Percentiles rank a stretch among this genome's conserved stretches.
These are phyloP conservation scores for Euspilapteryx auroguttella DNA, from an alignment of 2,888 invertebrate species.

Conservation along the genomic window DNA sequence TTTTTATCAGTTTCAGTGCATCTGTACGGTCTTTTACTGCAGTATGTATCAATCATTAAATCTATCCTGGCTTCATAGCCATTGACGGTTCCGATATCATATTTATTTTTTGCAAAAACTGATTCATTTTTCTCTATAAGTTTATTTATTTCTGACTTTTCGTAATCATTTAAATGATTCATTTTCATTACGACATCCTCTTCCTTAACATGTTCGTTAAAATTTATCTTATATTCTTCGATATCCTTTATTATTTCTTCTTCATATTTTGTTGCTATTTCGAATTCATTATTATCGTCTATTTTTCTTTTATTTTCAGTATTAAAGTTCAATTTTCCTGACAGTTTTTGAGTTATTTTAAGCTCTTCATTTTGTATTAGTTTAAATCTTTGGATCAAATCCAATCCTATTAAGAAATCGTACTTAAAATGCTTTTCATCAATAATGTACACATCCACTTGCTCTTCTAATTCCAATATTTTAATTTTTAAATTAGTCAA, in stretches of 20 bases:
- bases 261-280: not conserved
- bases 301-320: slow-evolving; percentile 1
- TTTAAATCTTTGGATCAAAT: slow-evolving; percentile 7
- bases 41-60: slow-evolving; percentile 1
- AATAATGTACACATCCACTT: slow-evolving; percentile 7
- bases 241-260: not conserved
- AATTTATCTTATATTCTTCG: slow-evolving; percentile 2
- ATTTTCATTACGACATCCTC: slow-evolving; percentile 1
- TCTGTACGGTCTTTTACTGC: not conserved
- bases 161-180: slow-evolving; percentile 4
- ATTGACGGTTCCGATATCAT: slow-evolving; percentile 3
- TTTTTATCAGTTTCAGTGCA: not conserved
- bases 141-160: slow-evolving; percentile 5
- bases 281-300: slow-evolving; percentile 3
- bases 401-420: slow-evolving; percentile 8
- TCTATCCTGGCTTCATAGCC: slow-evolving; percentile 6
- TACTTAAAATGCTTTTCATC: slow-evolving; percentile 8
- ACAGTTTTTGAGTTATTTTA: slow-evolving; percentile 4
- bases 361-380: slow-evolving; percentile 8
- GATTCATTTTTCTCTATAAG: slow-evolving; percentile 2
- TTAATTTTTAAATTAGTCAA: slow-evolving; percentile 3
- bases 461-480: slow-evolving; percentile 5
- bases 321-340: no score
- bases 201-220: slow-evolving; percentile 3
- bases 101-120: slow-evolving; percentile 3